These are phyloP conservation scores for Arctocebus calabarensis DNA, from an alignment of 2,797 vertebrate genomes.

Conservation along the genomic window DNA sequence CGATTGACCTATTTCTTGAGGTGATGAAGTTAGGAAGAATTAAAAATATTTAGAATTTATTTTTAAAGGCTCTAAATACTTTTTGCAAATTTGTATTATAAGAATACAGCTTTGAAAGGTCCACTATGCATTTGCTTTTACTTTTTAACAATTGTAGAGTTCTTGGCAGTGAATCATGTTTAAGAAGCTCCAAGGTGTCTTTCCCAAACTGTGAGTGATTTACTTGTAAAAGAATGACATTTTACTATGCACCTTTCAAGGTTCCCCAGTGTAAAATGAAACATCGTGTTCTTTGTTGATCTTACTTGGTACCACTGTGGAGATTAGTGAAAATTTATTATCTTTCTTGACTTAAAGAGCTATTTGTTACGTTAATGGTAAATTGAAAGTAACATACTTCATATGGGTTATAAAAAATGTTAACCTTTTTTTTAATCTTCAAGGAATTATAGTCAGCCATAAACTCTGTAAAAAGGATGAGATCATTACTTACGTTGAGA, in stretches of 20 bases:
- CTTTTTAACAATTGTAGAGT: slow-evolving; percentile 51
- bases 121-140: slow-evolving; percentile 49
- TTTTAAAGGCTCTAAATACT: slow-evolving; percentile 43
- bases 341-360: slow-evolving; percentile 71
- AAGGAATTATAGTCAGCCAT: slow-evolving; percentile 69
- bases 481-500: slow-evolving; percentile 65
- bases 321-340: slow-evolving; percentile 73
- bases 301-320: slow-evolving; percentile 57
- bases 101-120: slow-evolving; percentile 29
- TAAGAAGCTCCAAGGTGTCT: slow-evolving; percentile 53
- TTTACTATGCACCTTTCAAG: slow-evolving; percentile 58
- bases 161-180: slow-evolving; percentile 71
- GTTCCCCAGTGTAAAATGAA: slow-evolving; percentile 44
- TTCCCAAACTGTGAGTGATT: slow-evolving; percentile 54
- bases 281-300: slow-evolving; percentile 74
- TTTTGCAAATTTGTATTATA: slow-evolving; percentile 42
- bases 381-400: slow-evolving; percentile 73
- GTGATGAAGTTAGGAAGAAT: not conserved
- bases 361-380: slow-evolving; percentile 78
- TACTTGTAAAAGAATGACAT: slow-evolving; percentile 66
- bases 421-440: slow-evolving; percentile 66
- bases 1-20: slow-evolving; percentile 28
- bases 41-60: slow-evolving; percentile 10
- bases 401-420: slow-evolving; percentile 65
- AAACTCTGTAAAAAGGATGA: slow-evolving; percentile 73